Percentiles rank a stretch among this genome's conserved stretches.
These are phyloP conservation scores for Chascanopsetta lugubris DNA, from an alignment of 2,113 vertebrate genomes.

Conservation along the genomic window DNA sequence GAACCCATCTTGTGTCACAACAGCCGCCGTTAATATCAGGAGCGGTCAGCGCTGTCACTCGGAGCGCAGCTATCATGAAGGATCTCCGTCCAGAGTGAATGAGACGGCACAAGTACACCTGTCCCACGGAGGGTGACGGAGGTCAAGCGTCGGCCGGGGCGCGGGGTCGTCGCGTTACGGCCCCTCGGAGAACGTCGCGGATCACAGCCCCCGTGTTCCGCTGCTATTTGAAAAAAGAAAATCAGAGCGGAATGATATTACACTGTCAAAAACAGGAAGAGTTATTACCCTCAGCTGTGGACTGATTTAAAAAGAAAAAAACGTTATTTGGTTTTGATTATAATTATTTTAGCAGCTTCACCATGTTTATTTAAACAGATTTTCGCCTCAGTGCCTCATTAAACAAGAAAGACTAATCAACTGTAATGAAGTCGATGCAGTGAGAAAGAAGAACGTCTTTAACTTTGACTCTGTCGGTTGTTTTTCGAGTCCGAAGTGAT, in stretches of 20 bases:
- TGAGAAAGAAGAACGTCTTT: neutral
- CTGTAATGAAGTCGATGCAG: neutral
- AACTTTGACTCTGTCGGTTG: no score
- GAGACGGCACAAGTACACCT: slow-evolving; percentile 51
- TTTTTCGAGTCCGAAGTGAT: neutral
- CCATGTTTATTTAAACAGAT: neutral
- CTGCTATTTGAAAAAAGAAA: slow-evolving; percentile 5
- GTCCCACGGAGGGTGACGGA: slow-evolving; percentile 17
- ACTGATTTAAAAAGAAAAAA: neutral
- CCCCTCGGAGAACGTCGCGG: slow-evolving; percentile 15
- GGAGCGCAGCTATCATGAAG: slow-evolving; percentile 36
- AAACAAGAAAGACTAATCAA: neutral
- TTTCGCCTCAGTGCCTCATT: slow-evolving; percentile 1
- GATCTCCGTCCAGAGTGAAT: slow-evolving; percentile 48
- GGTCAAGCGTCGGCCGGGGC: slow-evolving; percentile 36
- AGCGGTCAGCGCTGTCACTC: slow-evolving; percentile 63
- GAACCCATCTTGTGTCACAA: slow-evolving; percentile 73
- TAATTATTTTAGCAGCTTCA: slow-evolving; percentile 7
- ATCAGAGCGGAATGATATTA: neutral
- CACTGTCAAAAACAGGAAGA: neutral
- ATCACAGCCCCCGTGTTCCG: neutral
- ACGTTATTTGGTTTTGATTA: slow-evolving; percentile 4
- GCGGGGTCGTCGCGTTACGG: slow-evolving; percentile 16
- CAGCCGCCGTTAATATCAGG: slow-evolving; percentile 75
- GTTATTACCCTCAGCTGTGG: neutral